These are phyloP conservation scores for Dermolepida albohirtum DNA, from an alignment of 2,888 invertebrate species.

Conservation along the genomic window DNA sequence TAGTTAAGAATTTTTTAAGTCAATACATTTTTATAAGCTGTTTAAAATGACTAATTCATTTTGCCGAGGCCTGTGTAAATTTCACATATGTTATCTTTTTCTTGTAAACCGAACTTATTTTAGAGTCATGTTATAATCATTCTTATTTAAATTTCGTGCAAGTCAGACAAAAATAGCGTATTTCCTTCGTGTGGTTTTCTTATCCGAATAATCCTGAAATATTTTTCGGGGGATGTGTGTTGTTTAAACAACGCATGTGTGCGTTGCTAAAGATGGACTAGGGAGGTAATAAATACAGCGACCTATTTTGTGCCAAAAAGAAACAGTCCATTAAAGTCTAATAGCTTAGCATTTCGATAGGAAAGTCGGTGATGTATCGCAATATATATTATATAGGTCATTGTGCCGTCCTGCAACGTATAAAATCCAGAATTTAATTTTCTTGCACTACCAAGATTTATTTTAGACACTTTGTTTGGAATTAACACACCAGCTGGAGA, in stretches of 20 bases:
- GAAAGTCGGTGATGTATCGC: conserved; percentile 26
- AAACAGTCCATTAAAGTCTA: conserved; percentile 47
- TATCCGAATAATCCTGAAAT: conserved; percentile 1
- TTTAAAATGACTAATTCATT: too few species aligned
- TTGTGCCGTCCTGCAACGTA: conserved; percentile 6
- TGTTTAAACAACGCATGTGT: conserved; percentile 2
- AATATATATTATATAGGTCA: conserved; percentile 17
- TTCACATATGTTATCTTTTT: too few species aligned
- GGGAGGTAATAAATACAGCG: conserved; percentile 16
- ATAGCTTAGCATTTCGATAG: conserved; percentile 46
- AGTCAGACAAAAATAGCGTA: too few species aligned
- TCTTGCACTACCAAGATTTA: conserved; percentile 30
- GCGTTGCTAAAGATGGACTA: background rate
- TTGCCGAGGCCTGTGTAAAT: too few species aligned
- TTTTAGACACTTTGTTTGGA: conserved; percentile 25
- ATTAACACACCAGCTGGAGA: conserved; percentile 23
- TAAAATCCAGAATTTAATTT: conserved; percentile 30
- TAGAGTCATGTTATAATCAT: too few species aligned
- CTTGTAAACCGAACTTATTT: too few species aligned
- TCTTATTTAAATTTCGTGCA: too few species aligned
- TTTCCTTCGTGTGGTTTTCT: too few species aligned
- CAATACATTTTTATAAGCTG: too few species aligned
- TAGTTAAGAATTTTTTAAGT: too few species aligned
- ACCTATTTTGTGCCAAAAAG: conserved; percentile 38
- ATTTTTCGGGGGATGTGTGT: background rate